Base-by-base conservation (phyloP, 2,113 vertebrate genomes). In the Scophthalmus maximus region DNA sequence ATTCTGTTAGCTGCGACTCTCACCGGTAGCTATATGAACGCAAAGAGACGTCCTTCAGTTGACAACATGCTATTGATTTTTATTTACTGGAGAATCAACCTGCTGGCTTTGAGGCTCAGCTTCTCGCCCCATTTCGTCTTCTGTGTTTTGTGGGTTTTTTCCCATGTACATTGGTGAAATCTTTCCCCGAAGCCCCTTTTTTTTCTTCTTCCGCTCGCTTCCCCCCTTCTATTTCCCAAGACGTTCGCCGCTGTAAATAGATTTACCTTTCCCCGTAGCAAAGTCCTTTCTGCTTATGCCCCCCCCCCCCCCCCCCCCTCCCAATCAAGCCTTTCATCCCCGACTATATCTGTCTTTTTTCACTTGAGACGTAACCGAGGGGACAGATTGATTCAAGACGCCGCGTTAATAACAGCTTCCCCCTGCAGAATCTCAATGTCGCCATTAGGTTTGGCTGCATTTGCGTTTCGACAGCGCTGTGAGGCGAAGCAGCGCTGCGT, bases 191-290 rank as follows among this genome's bases (percentile, higher is more conserved):
- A 87, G 83, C 79, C 47, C 65, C 44, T 70, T 49, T 42, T 27
- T 11, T 18, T 11, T 4, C 23, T 2, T 11, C 49, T 38, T 46
- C 36, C 46, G 26, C 49, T 78, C 56, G 32, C 53, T 73, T 50
- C 69, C 60, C 38, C 60, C 34, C 34, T 62, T 66, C 47, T 53
- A 81, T 83, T 84, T 87, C 90, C 87, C 89, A 74, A 87, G 89
- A 87, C 64, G 29, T 49, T n/a, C 62, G 32, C 55, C 3, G 65
- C 86, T 87, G 81, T 88, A 90, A 93, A 94, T 92, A 91, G 88
- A 84, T 82, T 81, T 90, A 91, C 84, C 88, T 90, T 93, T 91
- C 82, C 84, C 84, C 56, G 74, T 68, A 82, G 83, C 81, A 88
- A 83, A 89, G 84, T 90, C 74, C 71, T 79, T 74, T 20, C 62